A percentile compares a stretch with the other conserved stretches of the same genome.
Conservation (phyloP, 2,797 vertebrate species). For the Prunella strophiata region DNA sequence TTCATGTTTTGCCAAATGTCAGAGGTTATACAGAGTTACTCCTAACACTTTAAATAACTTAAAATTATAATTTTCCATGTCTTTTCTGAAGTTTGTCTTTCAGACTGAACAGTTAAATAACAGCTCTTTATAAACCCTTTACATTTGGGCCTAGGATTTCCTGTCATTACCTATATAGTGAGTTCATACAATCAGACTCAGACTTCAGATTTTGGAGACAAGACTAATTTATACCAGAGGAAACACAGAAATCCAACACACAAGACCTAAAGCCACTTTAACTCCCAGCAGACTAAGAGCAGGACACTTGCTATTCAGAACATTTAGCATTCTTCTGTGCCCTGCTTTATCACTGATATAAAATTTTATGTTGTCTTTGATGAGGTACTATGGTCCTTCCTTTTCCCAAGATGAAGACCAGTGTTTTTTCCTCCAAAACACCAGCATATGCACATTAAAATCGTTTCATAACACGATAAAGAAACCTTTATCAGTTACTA, state of each 20-base stretch:
- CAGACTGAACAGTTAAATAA: background rate
- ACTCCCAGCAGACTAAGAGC: background rate
- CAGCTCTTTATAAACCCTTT: background rate
- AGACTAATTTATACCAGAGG: background rate
- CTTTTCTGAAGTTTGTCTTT: background rate
- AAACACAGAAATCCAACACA: background rate
- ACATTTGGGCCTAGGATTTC: background rate
- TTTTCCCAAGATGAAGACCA: constrained; percentile 51
- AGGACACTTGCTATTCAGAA: background rate
- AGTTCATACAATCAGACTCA: background rate
- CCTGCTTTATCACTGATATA: constrained; percentile 20
- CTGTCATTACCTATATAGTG: background rate
- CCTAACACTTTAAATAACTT: background rate
- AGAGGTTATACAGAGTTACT: background rate
- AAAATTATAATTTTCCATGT: background rate
- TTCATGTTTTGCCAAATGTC: background rate
- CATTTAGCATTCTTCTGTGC: constrained; percentile 36
- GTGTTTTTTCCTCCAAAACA: constrained; percentile 51
- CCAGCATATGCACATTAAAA: background rate
- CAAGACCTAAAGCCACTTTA: background rate
- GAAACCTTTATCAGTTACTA: constrained; percentile 3
- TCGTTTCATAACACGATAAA: constrained; percentile 50
- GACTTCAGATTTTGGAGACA: background rate
- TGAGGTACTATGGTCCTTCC: constrained; percentile 38
- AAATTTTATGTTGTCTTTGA: constrained; percentile 44